Base-by-base conservation (phyloP, 2,888 invertebrate species). In the Cheilosia pagana region DNA sequence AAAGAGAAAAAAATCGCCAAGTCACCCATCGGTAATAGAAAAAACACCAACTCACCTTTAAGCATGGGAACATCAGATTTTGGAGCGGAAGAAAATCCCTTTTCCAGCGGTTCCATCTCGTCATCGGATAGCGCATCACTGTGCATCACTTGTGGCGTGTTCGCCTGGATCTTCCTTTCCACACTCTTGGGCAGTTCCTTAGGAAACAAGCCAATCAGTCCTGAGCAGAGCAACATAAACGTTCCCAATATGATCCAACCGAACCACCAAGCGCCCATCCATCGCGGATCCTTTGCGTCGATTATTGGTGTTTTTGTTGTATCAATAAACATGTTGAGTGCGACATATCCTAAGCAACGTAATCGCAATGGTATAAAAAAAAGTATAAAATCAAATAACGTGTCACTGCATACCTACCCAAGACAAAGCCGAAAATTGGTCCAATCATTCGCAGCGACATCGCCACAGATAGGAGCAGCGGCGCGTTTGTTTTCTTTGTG, bases 221-320 rank as follows among this genome's bases (percentile, higher is more conserved):
- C 88, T 0, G 94, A 93, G 79, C 95, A 94, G 21, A 94, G 87
- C 19, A 94, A 91, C 93, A 95, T 94, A 0, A 94, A 89, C 0
- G 91, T 89, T 14, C 92, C 92, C 10, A 92, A 85, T 41, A 94
- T 92, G 25, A 93, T 92, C 94, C 94, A 94, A 14, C 95, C 95
- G n/a, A 95, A 91, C 95, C 95, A 96, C 95, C 95, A 96, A 10
- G 95, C 95, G 16, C 95, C 96, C 86, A 92, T 90, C 95, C 95
- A 96, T 87, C 95, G 92, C 2, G 95, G 95, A 89, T 94, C 94
- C 74, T 93, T 92, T 57, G 92, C 92, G 53, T 92, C 92, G 39
- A 95, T 94, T 8, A 94, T 89, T 0, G 95, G 95, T 10, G 94
- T 94, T 59, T 94, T 92, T 0, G 90, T 91, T 0, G 94, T 94